Conservation (phyloP, 2,113 vertebrate species). For the Zosterops borbonicus region DNA sequence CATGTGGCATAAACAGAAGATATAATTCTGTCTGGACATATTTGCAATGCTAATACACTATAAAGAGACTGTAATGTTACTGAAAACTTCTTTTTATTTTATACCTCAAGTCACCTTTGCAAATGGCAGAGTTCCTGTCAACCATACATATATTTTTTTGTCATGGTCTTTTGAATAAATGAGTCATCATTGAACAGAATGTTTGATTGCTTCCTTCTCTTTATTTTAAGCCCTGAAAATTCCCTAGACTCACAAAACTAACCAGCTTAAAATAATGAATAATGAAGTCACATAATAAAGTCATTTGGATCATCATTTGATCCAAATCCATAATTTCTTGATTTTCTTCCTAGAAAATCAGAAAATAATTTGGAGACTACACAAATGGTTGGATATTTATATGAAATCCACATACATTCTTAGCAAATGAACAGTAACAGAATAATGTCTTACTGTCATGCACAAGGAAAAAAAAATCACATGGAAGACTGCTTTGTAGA, state of each 20-base stretch:
- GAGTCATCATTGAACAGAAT: constrained; percentile 24
- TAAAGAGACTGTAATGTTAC: not conserved
- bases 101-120: constrained; percentile 15
- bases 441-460: constrained; percentile 19
- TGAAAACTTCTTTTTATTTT: constrained; percentile 3
- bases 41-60: not conserved
- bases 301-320: not conserved
- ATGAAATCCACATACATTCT: constrained; percentile 11
- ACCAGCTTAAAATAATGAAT: constrained; percentile 30
- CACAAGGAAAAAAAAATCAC: not conserved
- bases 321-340: constrained; percentile 5
- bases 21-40: not conserved
- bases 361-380: constrained; percentile 24
- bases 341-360: constrained; percentile 42
- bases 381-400: not conserved
- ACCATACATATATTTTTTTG: not conserved
- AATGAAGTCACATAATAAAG: not conserved
- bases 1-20: not conserved
- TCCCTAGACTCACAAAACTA: not conserved
- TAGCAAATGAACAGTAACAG: not conserved
- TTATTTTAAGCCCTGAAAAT: constrained; percentile 33
- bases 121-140: constrained; percentile 19
- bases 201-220: constrained; percentile 33
- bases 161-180: not conserved
- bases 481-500: not conserved